These are phyloP conservation scores for Dromaius novaehollandiae DNA, from an alignment of 2,113 vertebrate genomes.

Conservation along the genomic window DNA sequence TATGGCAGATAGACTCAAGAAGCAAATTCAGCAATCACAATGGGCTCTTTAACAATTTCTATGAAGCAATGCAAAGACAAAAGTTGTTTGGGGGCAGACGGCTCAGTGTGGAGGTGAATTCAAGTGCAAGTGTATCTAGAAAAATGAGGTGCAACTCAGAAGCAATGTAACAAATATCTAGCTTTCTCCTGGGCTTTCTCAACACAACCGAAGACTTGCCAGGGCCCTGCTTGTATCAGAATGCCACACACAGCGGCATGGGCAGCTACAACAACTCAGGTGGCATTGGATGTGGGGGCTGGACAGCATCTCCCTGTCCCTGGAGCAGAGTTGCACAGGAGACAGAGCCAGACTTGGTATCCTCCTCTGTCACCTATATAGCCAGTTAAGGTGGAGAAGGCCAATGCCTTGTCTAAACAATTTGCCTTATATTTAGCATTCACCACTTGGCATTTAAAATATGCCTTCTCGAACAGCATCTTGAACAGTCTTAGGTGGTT, in stretches of 20 bases:
- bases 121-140: background rate
- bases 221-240: background rate
- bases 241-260: background rate
- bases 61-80: background rate
- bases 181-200: background rate
- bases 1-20: background rate
- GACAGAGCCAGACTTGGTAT: background rate
- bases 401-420: background rate
- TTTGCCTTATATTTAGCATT: background rate
- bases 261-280: background rate
- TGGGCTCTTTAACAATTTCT: background rate
- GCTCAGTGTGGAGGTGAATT: background rate
- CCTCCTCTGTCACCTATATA: background rate
- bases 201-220: background rate
- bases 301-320: background rate
- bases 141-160: background rate
- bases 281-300: background rate
- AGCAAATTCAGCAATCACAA: background rate
- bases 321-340: background rate
- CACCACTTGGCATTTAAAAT: background rate
- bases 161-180: background rate
- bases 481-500: background rate
- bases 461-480: background rate
- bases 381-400: background rate
- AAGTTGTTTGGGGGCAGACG: background rate